Evolutionary conservation across 1,140 invertebrate genomes (phyloP).

Genomic region (Leguminivora glycinivorella): DNA sequence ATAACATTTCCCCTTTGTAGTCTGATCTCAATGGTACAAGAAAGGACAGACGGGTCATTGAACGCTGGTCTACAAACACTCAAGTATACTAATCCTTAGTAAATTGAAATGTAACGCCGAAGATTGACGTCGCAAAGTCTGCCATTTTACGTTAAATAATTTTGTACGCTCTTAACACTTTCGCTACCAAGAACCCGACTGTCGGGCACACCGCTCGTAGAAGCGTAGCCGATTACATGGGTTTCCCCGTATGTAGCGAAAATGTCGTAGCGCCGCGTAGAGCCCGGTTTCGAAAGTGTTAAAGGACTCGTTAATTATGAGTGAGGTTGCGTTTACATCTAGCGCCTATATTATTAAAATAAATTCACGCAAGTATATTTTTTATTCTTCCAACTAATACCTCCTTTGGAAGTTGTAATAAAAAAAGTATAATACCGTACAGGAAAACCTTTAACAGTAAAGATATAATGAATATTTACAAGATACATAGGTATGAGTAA

Average conservation of each 20-base stretch:
- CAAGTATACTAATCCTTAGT: slow-evolving; percentile 37
- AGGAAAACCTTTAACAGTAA: too few relatives aligned
- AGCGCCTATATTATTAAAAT: background rate
- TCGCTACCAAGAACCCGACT: too few relatives aligned
- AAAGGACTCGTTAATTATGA: slow-evolving; percentile 25
- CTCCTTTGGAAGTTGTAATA: background rate
- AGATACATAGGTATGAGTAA: too few relatives aligned
- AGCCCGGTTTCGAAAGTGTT: too few relatives aligned
- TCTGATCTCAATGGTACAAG: background rate
- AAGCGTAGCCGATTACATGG: too few relatives aligned
- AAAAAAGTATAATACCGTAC: background rate
- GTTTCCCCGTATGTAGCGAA: too few relatives aligned
- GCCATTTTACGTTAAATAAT: slow-evolving; percentile 35
- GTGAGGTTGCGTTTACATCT: background rate
- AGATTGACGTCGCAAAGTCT: slow-evolving; percentile 33
- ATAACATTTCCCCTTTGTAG: background rate
- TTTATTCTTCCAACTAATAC: background rate
- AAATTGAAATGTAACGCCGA: slow-evolving; percentile 40
- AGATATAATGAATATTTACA: too few relatives aligned
- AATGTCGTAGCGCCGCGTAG: too few relatives aligned
- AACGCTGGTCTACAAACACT: slow-evolving; percentile 31
- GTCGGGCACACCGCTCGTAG: too few relatives aligned
- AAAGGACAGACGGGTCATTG: slow-evolving; percentile 24
- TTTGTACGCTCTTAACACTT: slow-evolving; percentile 21
- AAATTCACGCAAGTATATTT: background rate